Evolutionary conservation across 2,113 vertebrate species (phyloP), one percentile per base, ranked within the genome.

Genomic region (Cariama cristata): DNA sequence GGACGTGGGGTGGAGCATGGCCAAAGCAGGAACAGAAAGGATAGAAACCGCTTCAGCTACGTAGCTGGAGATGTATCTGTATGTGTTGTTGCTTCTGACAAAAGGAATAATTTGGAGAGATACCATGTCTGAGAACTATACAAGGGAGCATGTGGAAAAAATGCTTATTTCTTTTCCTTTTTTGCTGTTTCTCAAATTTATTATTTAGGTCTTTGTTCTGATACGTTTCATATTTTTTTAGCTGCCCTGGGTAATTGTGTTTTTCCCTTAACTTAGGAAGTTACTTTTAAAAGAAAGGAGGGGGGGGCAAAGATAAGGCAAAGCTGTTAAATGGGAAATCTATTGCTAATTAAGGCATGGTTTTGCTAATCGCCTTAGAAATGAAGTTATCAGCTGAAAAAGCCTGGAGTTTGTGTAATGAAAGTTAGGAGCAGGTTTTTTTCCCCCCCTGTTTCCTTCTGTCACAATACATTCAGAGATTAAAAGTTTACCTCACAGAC

Each of bases 171-270:
- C 56, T 56, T 71, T 79, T 84, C n/a, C 68, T 75, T 82, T 76
- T 63, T 69, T 71, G 15, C 79, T 4, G 26, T 79, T 79, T 30
- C 94, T 93, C 9, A 1, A 2, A 75, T 84, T 84, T 79, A 68
- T 75, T 82, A 49, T 95, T 89, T 52, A 87, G 64, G 64, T 18
- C 89, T 93, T 96, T 95, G 91, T 95, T 94, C 87, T 91, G 80
- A 53, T 56, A 19, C 28, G 3, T 56, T 89, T 58, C 44, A 35
- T 64, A 47, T 87, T 90, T 64, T 85, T 89, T 74, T 56, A 69
- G 69, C 47, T 74, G 77, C 60, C 76, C 52, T 24, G 15, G 30
- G 64, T 82, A 95, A 96, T 64, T 96, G 89, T 89, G 73, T 44
- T 96, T 91, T 86, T 22, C 40, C 60, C 60, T 56, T 64, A 75